Evolutionary conservation across 2,888 invertebrate genomes (phyloP), one percentile per base, ranked within the genome.

Genomic region (Nymphalis polychloros): DNA sequence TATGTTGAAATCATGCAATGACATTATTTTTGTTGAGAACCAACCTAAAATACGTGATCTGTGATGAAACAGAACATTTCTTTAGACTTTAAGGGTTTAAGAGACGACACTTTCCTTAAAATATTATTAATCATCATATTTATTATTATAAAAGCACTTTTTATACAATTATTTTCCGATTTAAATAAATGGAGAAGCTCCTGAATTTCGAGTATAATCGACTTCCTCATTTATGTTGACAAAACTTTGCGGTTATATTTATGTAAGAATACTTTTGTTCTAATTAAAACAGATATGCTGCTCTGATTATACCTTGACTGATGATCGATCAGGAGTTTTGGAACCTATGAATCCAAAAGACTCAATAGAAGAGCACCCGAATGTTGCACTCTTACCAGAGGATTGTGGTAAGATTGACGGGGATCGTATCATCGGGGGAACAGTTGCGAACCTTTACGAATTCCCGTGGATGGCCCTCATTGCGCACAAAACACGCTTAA

Each of bases 401-500:
- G 20, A 55, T 7, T 95, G 95, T 74, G 95, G 95, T 0, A 82
- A 82, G 1, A 76, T 91, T 8, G 79, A 81, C 1, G 83, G 85
- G 2, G 80, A 86, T 50, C 93, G 93, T 72, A 93, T 95, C 19
- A 81, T 93, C 10, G 89, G 92, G 10, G 95, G 95, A 0, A 82
- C 87, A 19, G 79, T 85, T 53, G 93, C 95, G 0, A 82, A 78
- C 0, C 77, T 94, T 2, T 89, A 91, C 17, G 94, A 95, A 57
- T 95, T 91, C 74, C 95, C 95, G 0, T 95, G 95, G 95, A 93
- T 95, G 94, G 94, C 93, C 0, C 83, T 95, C 16, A 81, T 95
- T 31, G 91, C 91, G 23, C 95, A 94, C 63, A 69, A 78, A n/a
- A 77, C 75, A 6, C 69, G 75, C 76, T 19, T 7, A 17, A 8